Evolutionary conservation across 2,888 invertebrate genomes (phyloP), one percentile per base, ranked within the genome.

Genomic region (Salticus scenicus): DNA sequence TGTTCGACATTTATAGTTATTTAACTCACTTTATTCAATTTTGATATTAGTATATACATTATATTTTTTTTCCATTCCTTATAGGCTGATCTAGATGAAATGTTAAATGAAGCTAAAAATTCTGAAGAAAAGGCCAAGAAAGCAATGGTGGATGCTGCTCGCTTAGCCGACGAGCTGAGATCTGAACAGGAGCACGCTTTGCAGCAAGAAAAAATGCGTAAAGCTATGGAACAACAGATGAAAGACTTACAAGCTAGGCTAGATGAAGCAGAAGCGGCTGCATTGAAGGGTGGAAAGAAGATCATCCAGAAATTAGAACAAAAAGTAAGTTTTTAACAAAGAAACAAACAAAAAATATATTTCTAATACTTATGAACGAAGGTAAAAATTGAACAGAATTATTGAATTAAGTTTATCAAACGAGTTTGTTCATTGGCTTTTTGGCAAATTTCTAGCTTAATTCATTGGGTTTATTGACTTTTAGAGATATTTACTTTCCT

Each of bases 161-260:
- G 98, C 92, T 94, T 99, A 88, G 98, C 99, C 89, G 99, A 99
- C 92, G 99, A 99, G 92, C 96, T 99, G 92, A 95, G 99, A 91
- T 98, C 98, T 90, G 99, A 99, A 93, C 99, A 99, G 93, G 99
- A 99, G 91, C 99, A 99, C 92, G 97, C 98, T 89, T 96, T 97
- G 93, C 97, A 97, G 91, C 97, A 98, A 92, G 99, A 99, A 94
- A 98, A 98, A 93, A 94, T 97, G 92, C 96, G 98, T 93, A 99
- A 99, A 94, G 97, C 97, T 87, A 95, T 99, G 89, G 99, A 99
- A 92, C 95, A 96, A 91, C 98, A 98, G 93, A 96, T 99, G 94
- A 99, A 99, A 94, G 99, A 99, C 92, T 94, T 99, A 92, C 97
- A 98, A 92, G 95, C 97, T 90, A 96, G 99, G 91, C 93, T 98